Conservation (phyloP, 2,888 invertebrate species). For the Hemicrepidius hirtus region DNA sequence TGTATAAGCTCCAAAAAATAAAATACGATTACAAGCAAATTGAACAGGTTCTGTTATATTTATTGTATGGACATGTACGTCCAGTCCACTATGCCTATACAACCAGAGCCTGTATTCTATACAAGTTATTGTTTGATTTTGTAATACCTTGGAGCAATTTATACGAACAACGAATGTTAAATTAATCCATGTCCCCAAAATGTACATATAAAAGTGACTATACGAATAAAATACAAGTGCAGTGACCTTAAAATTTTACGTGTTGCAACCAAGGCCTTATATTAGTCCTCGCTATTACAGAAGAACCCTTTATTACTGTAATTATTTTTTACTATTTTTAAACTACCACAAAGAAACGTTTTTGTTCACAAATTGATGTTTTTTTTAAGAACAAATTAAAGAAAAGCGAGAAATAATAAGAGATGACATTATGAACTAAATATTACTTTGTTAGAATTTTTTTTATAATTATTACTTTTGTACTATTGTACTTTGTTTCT, state of each 20-base stretch:
- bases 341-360: background rate
- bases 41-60: no score
- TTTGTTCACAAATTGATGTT: background rate
- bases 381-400: background rate
- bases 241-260: background rate
- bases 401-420: constrained; percentile 4
- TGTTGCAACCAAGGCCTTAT: background rate
- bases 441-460: no score
- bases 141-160: background rate
- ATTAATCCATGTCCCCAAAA: background rate
- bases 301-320: background rate
- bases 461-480: no score
- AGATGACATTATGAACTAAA: no score
- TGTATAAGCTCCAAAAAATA: no score
- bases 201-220: background rate
- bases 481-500: no score
- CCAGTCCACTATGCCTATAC: no score
- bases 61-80: no score
- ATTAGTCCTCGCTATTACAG: background rate
- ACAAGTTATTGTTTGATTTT: constrained; percentile 10
- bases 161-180: background rate
- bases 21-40: no score
- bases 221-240: background rate
- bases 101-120: background rate
- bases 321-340: background rate